A percentile compares a stretch with the other conserved stretches of the same genome.
phyloP scores from a whole-genome alignment of 2,113 vertebrate genomes.

The Heptranchias perlo region DNA sequence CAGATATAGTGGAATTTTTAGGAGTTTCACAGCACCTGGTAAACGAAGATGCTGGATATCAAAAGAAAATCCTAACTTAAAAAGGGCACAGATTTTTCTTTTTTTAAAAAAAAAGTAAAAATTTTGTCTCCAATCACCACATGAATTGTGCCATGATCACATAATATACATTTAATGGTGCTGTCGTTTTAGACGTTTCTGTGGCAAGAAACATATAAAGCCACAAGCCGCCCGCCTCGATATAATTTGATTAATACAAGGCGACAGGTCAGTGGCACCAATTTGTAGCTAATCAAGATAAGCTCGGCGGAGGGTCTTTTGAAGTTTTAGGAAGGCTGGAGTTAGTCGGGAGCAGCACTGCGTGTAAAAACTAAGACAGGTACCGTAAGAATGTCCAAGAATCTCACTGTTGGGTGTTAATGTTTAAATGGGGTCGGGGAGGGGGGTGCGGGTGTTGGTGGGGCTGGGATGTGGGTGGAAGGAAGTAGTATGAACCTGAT shows the following conservation, averaged over 20 bases:
- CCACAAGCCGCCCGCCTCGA: neutral
- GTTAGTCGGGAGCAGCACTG: neutral
- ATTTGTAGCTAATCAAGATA: neutral
- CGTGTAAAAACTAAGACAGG: neutral
- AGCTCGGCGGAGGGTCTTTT: too few species aligned
- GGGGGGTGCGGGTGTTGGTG: neutral
- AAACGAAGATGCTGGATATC: neutral
- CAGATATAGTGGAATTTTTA: neutral
- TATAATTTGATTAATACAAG: neutral
- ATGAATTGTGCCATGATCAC: neutral
- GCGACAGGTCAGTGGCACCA: neutral
- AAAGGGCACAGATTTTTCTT: neutral
- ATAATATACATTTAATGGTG: neutral
- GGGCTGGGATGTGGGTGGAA: neutral
- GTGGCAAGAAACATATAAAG: neutral
- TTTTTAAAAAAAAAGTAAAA: neutral
- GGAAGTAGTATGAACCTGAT: neutral
- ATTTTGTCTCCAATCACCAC: neutral
- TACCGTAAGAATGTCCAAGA: neutral
- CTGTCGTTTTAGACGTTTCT: neutral
- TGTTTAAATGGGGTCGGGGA: neutral
- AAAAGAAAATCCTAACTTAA: neutral
- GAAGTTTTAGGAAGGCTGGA: neutral
- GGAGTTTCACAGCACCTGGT: too few species aligned
- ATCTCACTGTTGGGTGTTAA: neutral